These are phyloP conservation scores for Formica aserva DNA, from an alignment of 2,888 invertebrate species.

Conservation along the genomic window DNA sequence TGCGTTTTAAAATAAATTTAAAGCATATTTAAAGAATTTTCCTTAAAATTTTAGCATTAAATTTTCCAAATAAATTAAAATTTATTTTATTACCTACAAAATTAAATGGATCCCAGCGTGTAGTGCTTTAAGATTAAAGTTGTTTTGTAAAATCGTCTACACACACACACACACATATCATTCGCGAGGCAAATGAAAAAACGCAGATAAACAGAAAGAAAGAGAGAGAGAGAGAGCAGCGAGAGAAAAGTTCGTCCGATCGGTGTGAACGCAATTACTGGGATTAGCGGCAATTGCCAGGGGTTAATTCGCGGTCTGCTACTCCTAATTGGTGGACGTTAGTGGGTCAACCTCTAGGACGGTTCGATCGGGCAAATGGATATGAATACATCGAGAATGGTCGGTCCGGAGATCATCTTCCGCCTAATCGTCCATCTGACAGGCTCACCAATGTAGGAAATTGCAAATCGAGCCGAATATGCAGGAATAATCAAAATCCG, in stretches of 20 bases:
- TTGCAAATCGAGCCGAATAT: not conserved
- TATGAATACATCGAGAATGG: constrained; percentile 70
- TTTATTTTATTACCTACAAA: constrained; percentile 10
- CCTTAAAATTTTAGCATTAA: not conserved
- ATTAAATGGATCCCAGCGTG: constrained; percentile 16
- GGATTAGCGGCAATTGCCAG: constrained; percentile 83
- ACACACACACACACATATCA: too few species aligned
- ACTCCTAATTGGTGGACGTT: constrained; percentile 80
- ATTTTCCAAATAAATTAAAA: constrained; percentile 9
- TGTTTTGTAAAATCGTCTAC: not conserved
- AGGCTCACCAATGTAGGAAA: not conserved
- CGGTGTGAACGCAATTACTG: constrained; percentile 79
- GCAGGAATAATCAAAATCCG: not conserved
- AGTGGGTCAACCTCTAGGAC: constrained; percentile 78
- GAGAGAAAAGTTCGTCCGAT: constrained; percentile 82
- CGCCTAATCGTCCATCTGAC: constrained; percentile 62
- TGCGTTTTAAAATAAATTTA: not conserved
- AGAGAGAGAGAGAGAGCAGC: constrained; percentile 64
- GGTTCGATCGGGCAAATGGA: constrained; percentile 68
- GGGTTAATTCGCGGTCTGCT: constrained; percentile 82
- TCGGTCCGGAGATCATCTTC: constrained; percentile 45
- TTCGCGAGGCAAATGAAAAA: not conserved
- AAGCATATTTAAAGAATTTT: not conserved
- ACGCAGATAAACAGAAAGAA: not conserved
- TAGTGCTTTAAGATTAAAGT: constrained; percentile 30